Conservation (phyloP, 2,888 invertebrate species). For the Pachymerium ferrugineum region DNA sequence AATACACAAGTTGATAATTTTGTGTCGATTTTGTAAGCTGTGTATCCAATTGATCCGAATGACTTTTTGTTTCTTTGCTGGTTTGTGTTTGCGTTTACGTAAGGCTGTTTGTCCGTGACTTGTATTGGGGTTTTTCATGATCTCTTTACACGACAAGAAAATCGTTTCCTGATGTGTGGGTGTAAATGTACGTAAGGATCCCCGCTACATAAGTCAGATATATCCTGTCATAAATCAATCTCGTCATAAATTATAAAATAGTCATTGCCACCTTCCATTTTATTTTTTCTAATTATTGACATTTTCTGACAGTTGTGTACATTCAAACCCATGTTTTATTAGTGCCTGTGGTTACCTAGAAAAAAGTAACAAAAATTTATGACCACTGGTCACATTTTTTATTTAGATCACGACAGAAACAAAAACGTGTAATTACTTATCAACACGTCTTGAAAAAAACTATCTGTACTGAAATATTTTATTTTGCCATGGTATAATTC, state of each 20-base stretch:
- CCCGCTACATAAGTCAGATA: background rate
- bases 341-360: background rate
- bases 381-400: background rate
- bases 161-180: background rate
- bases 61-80: too few relatives aligned
- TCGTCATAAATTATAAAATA: background rate
- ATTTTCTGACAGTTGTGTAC: background rate
- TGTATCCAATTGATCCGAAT: too few relatives aligned
- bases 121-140: background rate
- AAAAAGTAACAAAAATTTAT: slow-evolving; percentile 10
- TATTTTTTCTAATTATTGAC: background rate
- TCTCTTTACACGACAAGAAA: background rate
- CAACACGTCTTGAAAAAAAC: background rate
- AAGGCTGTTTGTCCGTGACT: background rate
- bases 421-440: background rate
- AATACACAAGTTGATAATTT: too few relatives aligned
- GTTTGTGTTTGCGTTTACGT: too few relatives aligned
- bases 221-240: background rate
- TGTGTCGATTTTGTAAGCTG: too few relatives aligned
- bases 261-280: background rate
- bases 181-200: background rate
- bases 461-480: background rate
- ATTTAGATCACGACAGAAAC: background rate
- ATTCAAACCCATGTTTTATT: background rate
- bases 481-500: background rate